phyloP scores from a whole-genome alignment of 2,797 vertebrate species.

The Megaceryle alcyon region DNA sequence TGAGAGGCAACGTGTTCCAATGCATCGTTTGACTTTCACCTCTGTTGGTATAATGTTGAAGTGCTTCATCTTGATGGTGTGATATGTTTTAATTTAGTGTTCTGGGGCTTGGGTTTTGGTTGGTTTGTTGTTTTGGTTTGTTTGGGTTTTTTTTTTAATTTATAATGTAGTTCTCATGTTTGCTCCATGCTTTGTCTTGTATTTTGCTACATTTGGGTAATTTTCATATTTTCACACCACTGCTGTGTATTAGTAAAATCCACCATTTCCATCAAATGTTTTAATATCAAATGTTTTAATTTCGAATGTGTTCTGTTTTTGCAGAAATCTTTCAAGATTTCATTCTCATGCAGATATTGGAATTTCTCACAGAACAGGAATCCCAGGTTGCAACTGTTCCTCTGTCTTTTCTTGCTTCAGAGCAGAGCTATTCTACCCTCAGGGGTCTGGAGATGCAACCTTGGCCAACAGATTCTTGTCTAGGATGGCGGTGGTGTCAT shows the following conservation, averaged over 20 bases:
- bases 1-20: rapidly evolving
- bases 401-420: background rate
- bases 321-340: background rate
- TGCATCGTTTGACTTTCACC: background rate
- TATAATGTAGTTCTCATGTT: background rate
- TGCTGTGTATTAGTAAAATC: background rate
- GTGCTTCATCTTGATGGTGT: background rate
- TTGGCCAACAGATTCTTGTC: background rate
- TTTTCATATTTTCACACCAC: background rate
- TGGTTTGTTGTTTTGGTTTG: too few species aligned
- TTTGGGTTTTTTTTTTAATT: background rate
- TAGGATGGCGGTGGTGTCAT: rapidly evolving
- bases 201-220: background rate
- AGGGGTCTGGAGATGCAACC: rapidly evolving
- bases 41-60: background rate
- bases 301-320: background rate
- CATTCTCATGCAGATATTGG: background rate
- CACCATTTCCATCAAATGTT: background rate
- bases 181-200: background rate
- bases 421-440: background rate
- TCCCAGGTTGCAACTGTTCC: background rate
- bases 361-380: background rate
- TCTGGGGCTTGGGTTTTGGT: background rate
- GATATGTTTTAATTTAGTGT: background rate
- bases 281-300: background rate